Evolutionary conservation across 2,113 vertebrate genomes (phyloP), one percentile per base, ranked within the genome.

Genomic region (Stigmatopora nigra): DNA sequence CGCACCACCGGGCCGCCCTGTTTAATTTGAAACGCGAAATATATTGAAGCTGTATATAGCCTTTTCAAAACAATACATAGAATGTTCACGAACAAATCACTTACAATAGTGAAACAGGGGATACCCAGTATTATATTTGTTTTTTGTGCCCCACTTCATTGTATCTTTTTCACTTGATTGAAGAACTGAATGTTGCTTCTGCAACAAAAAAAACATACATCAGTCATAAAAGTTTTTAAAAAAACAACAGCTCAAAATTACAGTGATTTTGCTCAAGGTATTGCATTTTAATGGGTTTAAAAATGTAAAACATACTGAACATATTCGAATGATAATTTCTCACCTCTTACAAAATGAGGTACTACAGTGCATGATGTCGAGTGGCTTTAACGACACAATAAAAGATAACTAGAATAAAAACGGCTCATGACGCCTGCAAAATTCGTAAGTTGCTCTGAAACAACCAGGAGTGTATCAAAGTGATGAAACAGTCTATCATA

Each of bases 401-500:
- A 61, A 61, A 45, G 41, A 19, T 45, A 45, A 61, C 41, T 8
- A 44, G 41, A 61, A 44, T 44, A 61, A 15, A 61, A 61, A 59
- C 59, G 19, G 12, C 41, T 7, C 9, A 41, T 61, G 58, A 61
- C 58, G 58, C 11, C 20, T 20, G 38, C 14, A 10, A 19, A 45
- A 44, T 20, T 44, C 41, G 59, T 45, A 61, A 16, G 6, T 61
- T 13, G 41, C 59, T 61, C 59, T 61, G 53, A 31, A 56, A 56
- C 22, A 25, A 14, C 25, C 19, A 45, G 2, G 2, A 61, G 7
- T 61, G 41, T 61, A 61, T 44, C 59, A 61, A 61, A 61, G 38
- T 22, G 59, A 61, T 61, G 13, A 61, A 61, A 61, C 59, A 46
- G 41, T 61, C 53, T 16, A 31, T 56, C 53, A 56, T 31, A 15